Evolutionary conservation across 2,888 invertebrate genomes (phyloP).

Genomic region (Ommatoiulus sabulosus): DNA sequence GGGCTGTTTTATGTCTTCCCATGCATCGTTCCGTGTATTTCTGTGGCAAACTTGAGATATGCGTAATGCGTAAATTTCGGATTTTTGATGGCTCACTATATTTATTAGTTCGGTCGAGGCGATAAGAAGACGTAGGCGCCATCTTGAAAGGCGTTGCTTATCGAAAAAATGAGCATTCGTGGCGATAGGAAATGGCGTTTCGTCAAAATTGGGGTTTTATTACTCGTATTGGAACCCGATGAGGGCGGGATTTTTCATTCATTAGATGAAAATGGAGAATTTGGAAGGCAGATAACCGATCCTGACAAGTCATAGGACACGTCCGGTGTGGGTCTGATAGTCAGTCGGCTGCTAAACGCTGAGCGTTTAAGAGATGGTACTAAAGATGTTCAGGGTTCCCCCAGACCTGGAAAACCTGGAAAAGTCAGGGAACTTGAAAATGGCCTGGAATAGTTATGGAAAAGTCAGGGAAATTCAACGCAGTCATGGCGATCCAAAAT

Average conservation of each 20-base stretch:
- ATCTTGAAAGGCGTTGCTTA: neutral
- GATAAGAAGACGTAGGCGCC: constrained; percentile 1
- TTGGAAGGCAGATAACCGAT: neutral
- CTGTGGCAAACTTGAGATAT: constrained; percentile 24
- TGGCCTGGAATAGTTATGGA: too few species aligned
- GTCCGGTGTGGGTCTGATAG: too few species aligned
- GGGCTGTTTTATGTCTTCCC: neutral
- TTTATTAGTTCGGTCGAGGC: neutral
- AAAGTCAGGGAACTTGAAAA: too few species aligned
- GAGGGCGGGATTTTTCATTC: neutral
- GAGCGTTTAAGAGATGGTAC: too few species aligned
- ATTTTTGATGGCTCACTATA: neutral
- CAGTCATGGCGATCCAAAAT: too few species aligned
- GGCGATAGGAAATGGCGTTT: neutral
- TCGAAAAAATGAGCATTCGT: constrained; percentile 10
- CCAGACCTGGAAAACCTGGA: too few species aligned
- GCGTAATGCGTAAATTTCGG: constrained; percentile 34
- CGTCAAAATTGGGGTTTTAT: neutral
- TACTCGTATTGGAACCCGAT: constrained; percentile 6
- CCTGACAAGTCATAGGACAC: too few species aligned
- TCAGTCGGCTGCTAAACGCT: too few species aligned
- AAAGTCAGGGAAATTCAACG: too few species aligned
- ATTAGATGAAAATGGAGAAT: neutral
- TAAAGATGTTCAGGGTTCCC: too few species aligned
- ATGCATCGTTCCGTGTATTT: neutral